Percentiles rank a stretch among this genome's conserved stretches.
Conservation (phyloP, 2,797 vertebrate species). For the Phrynocephalus forsythii region DNA sequence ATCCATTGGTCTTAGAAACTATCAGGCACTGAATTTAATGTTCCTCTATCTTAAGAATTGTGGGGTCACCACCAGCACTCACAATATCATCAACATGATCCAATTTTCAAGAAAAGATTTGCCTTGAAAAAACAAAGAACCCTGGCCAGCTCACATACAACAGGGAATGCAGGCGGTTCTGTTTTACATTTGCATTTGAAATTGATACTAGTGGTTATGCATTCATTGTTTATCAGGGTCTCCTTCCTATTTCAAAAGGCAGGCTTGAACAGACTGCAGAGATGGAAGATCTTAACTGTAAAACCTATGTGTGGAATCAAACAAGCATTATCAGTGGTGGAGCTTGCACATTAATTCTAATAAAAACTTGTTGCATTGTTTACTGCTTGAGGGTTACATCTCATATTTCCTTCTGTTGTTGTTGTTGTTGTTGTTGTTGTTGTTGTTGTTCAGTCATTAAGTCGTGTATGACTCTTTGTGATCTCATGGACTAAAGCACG, state of each 20-base stretch:
- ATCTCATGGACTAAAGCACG: too few species aligned
- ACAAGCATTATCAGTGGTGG: too few species aligned
- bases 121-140: neutral
- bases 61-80: neutral
- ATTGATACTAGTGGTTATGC: neutral
- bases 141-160: neutral
- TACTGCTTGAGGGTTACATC: too few species aligned
- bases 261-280: neutral
- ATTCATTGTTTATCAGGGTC: neutral
- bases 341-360: too few species aligned
- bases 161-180: neutral
- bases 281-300: neutral
- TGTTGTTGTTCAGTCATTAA: too few species aligned
- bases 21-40: neutral
- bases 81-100: neutral
- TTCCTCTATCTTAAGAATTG: neutral
- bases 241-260: neutral
- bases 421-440: too few species aligned
- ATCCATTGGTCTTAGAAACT: neutral
- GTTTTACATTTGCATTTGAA: neutral
- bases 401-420: too few species aligned
- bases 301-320: too few species aligned
- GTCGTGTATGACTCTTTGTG: too few species aligned
- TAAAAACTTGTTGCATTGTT: too few species aligned
- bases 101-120: neutral